These are phyloP conservation scores for Esox niger DNA, from an alignment of 2,113 vertebrate genomes.

Conservation along the genomic window DNA sequence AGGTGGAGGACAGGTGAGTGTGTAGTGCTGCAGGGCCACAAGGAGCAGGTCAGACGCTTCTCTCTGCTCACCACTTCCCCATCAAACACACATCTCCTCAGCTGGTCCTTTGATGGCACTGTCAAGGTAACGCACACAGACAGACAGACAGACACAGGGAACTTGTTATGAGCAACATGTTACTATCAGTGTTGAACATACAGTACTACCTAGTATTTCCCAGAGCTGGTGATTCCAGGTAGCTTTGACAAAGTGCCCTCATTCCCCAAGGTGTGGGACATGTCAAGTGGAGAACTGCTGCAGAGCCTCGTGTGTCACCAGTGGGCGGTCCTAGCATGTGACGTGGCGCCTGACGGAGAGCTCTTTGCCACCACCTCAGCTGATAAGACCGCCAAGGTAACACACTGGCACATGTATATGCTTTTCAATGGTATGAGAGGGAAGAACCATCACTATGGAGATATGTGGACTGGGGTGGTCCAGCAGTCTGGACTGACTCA, in stretches of 20 bases:
- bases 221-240: not conserved
- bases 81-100: constrained; percentile 74
- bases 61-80: constrained; percentile 68
- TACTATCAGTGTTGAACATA: not conserved
- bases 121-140: constrained; percentile 78
- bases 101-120: constrained; percentile 93
- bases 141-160: constrained; percentile 3
- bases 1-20: constrained; percentile 77
- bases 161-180: too few species aligned
- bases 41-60: constrained; percentile 86
- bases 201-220: not conserved
- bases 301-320: constrained; percentile 81
- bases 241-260: too few species aligned
- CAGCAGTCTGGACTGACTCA: too few species aligned
- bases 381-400: constrained; percentile 91
- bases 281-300: constrained; percentile 71
- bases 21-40: constrained; percentile 79
- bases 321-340: constrained; percentile 86
- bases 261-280: constrained; percentile 81
- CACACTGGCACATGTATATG: constrained; percentile 17
- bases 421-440: too few species aligned
- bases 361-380: constrained; percentile 87
- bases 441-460: not conserved
- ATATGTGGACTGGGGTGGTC: too few species aligned
- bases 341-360: constrained; percentile 77